These are phyloP conservation scores for Tetramorium bicarinatum DNA, from an alignment of 2,888 invertebrate species.

Conservation along the genomic window DNA sequence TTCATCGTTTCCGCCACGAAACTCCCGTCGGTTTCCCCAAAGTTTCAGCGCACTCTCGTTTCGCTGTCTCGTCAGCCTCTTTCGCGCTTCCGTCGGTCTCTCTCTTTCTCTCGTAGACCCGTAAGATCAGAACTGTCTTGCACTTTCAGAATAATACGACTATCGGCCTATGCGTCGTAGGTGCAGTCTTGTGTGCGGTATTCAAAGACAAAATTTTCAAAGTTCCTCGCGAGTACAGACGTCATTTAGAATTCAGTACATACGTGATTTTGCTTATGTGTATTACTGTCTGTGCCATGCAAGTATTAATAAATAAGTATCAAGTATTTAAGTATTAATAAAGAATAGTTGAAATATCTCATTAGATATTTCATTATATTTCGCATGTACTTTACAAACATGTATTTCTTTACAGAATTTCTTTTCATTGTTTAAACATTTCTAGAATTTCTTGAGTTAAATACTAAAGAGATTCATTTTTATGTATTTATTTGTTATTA, in stretches of 20 bases:
- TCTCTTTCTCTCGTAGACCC: slow-evolving; percentile 5
- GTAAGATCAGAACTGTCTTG: slow-evolving; percentile 1
- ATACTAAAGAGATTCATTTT: neutral
- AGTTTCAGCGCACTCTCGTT: slow-evolving; percentile 59
- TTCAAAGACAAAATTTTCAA: slow-evolving; percentile 4
- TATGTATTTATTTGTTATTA: neutral
- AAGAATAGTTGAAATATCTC: too few species aligned
- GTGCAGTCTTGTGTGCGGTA: neutral
- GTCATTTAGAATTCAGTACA: neutral
- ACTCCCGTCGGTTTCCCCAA: slow-evolving; percentile 74
- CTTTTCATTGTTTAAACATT: neutral
- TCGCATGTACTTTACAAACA: too few species aligned
- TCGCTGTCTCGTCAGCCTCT: neutral
- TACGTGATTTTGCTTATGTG: neutral
- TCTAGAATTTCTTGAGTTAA: neutral
- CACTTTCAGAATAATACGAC: slow-evolving; percentile 19
- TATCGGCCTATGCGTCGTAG: neutral
- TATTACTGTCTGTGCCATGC: neutral
- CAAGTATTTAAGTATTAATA: too few species aligned
- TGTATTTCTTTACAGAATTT: neutral
- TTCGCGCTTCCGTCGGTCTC: neutral
- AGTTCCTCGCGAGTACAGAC: neutral
- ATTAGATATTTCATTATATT: too few species aligned
- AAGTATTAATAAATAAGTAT: neutral
- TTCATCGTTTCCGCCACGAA: slow-evolving; percentile 80